Percentiles rank a stretch among this genome's conserved stretches.
Conservation (phyloP, 2,113 vertebrate genomes). For the Varanus salvator region DNA sequence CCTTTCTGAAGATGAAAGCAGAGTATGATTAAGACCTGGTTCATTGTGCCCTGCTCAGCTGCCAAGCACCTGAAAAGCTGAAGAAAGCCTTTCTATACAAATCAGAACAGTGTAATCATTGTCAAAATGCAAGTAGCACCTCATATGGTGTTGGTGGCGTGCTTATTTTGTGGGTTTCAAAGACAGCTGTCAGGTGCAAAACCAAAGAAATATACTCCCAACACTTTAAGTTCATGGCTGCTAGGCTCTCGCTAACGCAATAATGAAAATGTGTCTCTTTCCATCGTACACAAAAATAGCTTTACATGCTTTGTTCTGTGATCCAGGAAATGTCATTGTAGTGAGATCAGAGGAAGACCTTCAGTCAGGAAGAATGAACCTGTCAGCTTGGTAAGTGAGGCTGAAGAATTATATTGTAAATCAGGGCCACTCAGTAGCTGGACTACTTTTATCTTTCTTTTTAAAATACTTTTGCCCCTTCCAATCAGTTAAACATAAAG, state of each 20-base stretch:
- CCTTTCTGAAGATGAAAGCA: neutral
- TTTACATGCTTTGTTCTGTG: constrained; percentile 15
- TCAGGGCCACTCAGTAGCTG: neutral
- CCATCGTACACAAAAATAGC: neutral
- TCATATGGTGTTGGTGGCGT: constrained; percentile 4
- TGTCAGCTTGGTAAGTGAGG: accelerated
- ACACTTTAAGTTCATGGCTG: neutral
- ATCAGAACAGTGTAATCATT: constrained; percentile 26
- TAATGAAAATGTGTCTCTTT: constrained; percentile 14
- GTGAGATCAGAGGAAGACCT: constrained; percentile 9
- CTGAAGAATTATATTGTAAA: neutral
- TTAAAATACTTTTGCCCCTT: neutral
- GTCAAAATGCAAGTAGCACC: neutral
- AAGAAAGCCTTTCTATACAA: neutral
- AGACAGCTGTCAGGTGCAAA: neutral
- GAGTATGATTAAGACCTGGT: accelerated
- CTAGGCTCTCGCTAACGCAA: constrained; percentile 4
- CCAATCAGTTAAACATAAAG: neutral
- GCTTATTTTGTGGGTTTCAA: neutral
- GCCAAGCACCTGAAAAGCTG: accelerated
- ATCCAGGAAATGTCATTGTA: constrained; percentile 22
- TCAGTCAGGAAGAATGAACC: neutral
- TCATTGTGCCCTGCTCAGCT: constrained; percentile 15
- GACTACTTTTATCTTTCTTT: neutral
- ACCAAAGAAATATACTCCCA: neutral